A percentile compares a stretch with the other conserved stretches of the same genome.
phyloP scores from a whole-genome alignment of 2,888 invertebrate species.

The Pyrgus malvae region DNA sequence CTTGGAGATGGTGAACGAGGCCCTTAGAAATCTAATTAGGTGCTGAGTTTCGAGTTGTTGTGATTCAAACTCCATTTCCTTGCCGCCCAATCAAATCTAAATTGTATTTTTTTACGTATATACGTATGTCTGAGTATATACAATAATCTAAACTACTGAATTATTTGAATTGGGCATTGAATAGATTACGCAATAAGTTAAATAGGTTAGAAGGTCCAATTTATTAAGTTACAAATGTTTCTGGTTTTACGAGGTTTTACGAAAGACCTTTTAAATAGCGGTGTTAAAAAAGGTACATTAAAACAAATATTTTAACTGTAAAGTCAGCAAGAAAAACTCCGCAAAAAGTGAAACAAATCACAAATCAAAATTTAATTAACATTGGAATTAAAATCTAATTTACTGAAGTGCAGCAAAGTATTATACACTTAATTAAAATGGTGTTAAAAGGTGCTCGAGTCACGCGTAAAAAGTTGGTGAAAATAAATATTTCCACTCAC shows the following conservation, averaged over 20 bases:
- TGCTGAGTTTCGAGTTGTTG: too few species aligned
- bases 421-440: conserved; percentile 13
- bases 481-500: conserved; percentile 36
- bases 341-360: not conserved
- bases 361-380: conserved; percentile 1
- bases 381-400: conserved; percentile 11
- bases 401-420: conserved; percentile 7
- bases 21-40: too few species aligned
- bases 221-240: too few species aligned
- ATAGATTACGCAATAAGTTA: too few species aligned
- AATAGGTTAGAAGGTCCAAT: too few species aligned
- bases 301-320: not conserved
- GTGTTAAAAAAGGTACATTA: not conserved
- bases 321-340: not conserved
- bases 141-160: not conserved
- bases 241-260: too few species aligned
- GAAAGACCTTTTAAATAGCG: not conserved
- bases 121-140: too few species aligned
- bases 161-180: not conserved
- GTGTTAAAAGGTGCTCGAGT: not conserved
- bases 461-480: not conserved
- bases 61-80: too few species aligned
- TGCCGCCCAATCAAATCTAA: too few species aligned
- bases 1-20: too few species aligned
- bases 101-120: too few species aligned